These are phyloP conservation scores for Sinonovacula constricta DNA, from an alignment of 1,140 invertebrate genomes.

Conservation along the genomic window DNA sequence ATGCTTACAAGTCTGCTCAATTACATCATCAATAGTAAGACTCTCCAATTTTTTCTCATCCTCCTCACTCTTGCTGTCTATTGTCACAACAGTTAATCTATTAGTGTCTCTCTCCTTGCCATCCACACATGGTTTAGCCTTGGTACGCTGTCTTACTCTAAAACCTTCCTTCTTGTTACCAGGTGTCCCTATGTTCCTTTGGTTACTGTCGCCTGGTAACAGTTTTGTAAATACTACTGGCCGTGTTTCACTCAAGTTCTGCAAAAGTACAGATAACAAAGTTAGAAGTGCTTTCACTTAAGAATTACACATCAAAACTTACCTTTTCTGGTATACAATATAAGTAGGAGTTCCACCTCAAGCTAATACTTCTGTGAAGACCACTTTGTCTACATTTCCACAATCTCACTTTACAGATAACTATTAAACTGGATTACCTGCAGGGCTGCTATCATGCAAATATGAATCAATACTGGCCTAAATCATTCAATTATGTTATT, in stretches of 20 bases:
- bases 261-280: conserved; percentile 16
- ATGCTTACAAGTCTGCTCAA: conserved; percentile 39
- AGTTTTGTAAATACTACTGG: conserved; percentile 66
- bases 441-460: too few relatives aligned
- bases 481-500: too few relatives aligned
- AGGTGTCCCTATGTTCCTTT: background rate
- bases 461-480: too few relatives aligned
- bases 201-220: conserved; percentile 16
- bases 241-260: conserved; percentile 59
- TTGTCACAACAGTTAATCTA: conserved; percentile 58
- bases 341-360: too few relatives aligned
- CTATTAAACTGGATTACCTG: too few relatives aligned
- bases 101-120: conserved; percentile 33
- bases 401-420: too few relatives aligned
- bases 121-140: conserved; percentile 41
- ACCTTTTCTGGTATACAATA: too few relatives aligned
- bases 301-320: too few relatives aligned
- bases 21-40: conserved; percentile 63
- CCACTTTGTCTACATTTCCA: too few relatives aligned
- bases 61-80: conserved; percentile 53
- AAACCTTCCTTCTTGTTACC: conserved; percentile 46
- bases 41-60: conserved; percentile 59
- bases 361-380: too few relatives aligned
- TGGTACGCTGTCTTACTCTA: conserved; percentile 60
- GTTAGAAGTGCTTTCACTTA: too few relatives aligned